Evolutionary conservation across 2,797 vertebrate species (phyloP).

Genomic region (Microcaecilia unicolor): DNA sequence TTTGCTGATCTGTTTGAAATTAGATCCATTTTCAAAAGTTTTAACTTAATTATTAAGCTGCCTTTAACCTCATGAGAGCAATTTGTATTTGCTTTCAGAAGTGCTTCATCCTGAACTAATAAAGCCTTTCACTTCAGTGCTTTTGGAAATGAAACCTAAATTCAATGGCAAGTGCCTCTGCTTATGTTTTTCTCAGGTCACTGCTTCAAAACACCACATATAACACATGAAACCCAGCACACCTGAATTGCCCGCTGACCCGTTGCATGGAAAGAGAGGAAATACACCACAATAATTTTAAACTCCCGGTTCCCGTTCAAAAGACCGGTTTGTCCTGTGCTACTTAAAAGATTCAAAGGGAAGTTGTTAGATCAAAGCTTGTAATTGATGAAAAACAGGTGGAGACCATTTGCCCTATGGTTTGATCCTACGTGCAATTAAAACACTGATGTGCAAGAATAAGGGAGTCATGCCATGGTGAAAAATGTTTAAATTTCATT

Average conservation of each 20-base stretch:
- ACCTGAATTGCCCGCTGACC: slow-evolving; percentile 21
- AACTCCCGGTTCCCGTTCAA: slow-evolving; percentile 15
- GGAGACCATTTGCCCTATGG: slow-evolving; percentile 13
- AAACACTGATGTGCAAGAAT: background rate
- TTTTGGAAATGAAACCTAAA: slow-evolving; percentile 37
- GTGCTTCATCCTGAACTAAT: slow-evolving; percentile 34
- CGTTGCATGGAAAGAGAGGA: slow-evolving; percentile 19
- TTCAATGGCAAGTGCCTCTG: slow-evolving; percentile 28
- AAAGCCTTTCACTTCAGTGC: slow-evolving; percentile 32
- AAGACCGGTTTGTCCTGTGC: background rate
- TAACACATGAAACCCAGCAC: slow-evolving; percentile 23
- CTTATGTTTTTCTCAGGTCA: slow-evolving; percentile 27
- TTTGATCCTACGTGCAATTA: background rate
- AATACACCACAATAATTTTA: slow-evolving; percentile 2
- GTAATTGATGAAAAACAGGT: slow-evolving; percentile 8
- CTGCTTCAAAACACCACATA: slow-evolving; percentile 24
- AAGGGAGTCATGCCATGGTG: background rate
- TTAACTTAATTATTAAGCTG: slow-evolving; percentile 39
- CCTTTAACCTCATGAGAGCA: slow-evolving; percentile 26
- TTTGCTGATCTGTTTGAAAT: slow-evolving; percentile 34
- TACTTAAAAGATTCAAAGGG: background rate
- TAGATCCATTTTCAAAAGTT: slow-evolving; percentile 21
- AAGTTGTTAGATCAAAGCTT: slow-evolving; percentile 21
- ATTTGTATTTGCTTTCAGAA: slow-evolving; percentile 34
- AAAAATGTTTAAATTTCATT: background rate